Evolutionary conservation across 2,113 vertebrate genomes (phyloP).

Genomic region (Castor canadensis): DNA sequence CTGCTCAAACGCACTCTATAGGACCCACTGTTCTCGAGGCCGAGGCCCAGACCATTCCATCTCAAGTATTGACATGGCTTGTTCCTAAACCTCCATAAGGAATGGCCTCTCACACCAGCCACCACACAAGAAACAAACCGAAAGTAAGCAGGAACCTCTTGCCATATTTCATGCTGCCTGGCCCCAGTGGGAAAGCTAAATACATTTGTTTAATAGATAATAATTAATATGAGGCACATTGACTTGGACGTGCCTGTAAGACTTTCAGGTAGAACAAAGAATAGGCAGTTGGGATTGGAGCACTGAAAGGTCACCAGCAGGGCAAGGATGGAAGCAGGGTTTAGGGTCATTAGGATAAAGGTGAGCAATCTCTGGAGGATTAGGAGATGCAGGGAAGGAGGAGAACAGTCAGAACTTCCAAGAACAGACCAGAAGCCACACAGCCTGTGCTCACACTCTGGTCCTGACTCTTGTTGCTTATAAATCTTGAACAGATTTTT

Average conservation of each 20-base stretch:
- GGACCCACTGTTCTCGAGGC: neutral
- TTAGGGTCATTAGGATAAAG: neutral
- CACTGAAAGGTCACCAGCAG: neutral
- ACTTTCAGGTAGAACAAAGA: neutral
- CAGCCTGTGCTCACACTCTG: too few species aligned
- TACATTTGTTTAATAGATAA: neutral
- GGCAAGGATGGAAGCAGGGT: neutral
- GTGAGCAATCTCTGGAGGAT: neutral
- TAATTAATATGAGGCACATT: neutral
- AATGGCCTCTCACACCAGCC: neutral
- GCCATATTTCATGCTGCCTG: neutral
- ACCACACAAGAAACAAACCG: neutral
- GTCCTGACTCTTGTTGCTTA: neutral
- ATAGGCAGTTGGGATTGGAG: neutral
- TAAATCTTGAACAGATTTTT: neutral
- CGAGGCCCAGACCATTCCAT: neutral
- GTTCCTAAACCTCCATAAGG: neutral
- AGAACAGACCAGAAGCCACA: neutral
- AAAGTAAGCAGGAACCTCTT: neutral
- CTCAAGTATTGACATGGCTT: neutral
- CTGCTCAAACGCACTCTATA: neutral
- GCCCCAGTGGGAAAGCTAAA: neutral
- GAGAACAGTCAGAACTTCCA: rapidly evolving
- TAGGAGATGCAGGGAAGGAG: neutral
- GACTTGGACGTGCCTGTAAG: neutral